Conservation (phyloP, 1,140 invertebrate species). For the Neodiprion virginianus region DNA sequence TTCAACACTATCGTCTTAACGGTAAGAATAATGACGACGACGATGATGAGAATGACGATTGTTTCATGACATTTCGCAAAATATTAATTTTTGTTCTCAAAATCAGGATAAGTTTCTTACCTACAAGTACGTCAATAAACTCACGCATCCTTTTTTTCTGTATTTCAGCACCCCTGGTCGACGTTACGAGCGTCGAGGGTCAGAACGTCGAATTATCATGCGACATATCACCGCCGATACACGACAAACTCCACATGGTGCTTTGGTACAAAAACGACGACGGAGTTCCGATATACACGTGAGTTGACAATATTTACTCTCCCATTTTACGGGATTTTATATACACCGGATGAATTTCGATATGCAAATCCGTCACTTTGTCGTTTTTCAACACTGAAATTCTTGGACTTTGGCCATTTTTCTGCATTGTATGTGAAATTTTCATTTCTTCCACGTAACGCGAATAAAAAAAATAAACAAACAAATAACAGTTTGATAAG, state of each 20-base stretch:
- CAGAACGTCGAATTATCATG: slow-evolving; percentile 83
- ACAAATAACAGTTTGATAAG: too few species aligned
- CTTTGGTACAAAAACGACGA: slow-evolving; percentile 89
- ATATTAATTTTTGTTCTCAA: too few species aligned
- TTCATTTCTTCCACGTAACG: too few species aligned
- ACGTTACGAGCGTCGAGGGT: slow-evolving; percentile 83
- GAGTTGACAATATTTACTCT: slow-evolving; percentile 47
- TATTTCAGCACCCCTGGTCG: slow-evolving; percentile 70
- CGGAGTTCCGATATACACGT: slow-evolving; percentile 88
- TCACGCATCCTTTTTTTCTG: slow-evolving; percentile 9
- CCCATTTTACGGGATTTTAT: neutral
- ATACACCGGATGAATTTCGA: too few species aligned
- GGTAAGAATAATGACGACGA: too few species aligned
- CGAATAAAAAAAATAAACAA: too few species aligned
- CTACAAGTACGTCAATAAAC: too few species aligned
- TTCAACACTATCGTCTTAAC: too few species aligned
- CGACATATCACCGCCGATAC: slow-evolving; percentile 79
- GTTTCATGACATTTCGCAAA: too few species aligned
- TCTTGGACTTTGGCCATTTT: neutral
- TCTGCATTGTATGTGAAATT: neutral
- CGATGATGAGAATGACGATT: too few species aligned
- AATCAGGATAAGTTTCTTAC: too few species aligned
- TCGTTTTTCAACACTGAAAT: neutral
- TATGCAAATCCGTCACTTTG: slow-evolving; percentile 26
- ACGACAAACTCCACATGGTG: slow-evolving; percentile 87